Percentiles rank a stretch among this genome's conserved stretches.
Evolutionary conservation across 1,140 invertebrate genomes (phyloP).

Genomic region (Drosophila lini): DNA sequence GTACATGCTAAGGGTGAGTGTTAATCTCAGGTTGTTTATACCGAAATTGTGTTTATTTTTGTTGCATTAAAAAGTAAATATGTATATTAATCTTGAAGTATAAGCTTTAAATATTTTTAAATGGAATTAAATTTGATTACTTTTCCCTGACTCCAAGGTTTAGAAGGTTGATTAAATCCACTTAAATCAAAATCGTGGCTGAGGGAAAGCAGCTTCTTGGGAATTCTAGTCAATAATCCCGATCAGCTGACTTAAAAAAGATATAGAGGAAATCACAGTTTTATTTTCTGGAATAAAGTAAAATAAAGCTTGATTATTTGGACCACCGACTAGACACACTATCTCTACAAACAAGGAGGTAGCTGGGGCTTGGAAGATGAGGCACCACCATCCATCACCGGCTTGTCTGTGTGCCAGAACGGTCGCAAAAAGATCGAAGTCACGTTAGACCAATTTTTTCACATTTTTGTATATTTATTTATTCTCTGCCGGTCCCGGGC

Average conservation of each 20-base stretch:
- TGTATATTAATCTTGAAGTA: background rate
- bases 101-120: background rate
- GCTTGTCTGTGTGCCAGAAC: too few species aligned
- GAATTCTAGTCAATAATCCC: background rate
- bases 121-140: background rate
- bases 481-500: background rate
- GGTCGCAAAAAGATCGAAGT: slow-evolving; percentile 14
- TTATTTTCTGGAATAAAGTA: background rate
- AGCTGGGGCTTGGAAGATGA: background rate
- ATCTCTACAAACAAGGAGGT: background rate
- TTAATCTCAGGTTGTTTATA: background rate
- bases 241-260: background rate
- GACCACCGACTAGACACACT: background rate
- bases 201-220: rapidly evolving
- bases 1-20: background rate
- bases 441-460: slow-evolving; percentile 36
- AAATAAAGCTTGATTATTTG: too few species aligned
- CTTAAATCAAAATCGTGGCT: background rate
- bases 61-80: background rate
- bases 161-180: too few species aligned
- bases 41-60: background rate
- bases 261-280: background rate
- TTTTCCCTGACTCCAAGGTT: background rate
- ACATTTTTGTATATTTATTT: slow-evolving; percentile 24
- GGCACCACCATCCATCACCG: slow-evolving; percentile 9